These are phyloP conservation scores for Myotis myotis DNA, from an alignment of 2,797 vertebrate genomes.

Conservation along the genomic window DNA sequence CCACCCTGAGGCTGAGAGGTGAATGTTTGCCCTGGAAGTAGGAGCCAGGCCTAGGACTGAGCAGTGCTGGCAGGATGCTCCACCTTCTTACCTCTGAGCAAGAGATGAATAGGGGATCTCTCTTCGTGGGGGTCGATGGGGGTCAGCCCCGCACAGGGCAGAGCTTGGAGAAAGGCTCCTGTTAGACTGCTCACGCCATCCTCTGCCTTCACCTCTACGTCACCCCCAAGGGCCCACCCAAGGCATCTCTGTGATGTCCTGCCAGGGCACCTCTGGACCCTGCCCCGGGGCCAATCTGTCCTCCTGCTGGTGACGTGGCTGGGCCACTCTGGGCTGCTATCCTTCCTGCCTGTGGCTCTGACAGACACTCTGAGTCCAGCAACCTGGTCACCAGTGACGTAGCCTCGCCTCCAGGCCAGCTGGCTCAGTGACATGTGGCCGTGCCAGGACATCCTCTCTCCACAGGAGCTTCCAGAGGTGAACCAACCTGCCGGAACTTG, in stretches of 20 bases:
- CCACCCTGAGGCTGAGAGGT: not conserved
- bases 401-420: not conserved
- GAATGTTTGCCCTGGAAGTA: not conserved
- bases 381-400: fast-evolving
- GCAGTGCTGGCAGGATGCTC: not conserved
- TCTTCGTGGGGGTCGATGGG: not conserved
- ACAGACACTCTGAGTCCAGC: not conserved
- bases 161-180: not conserved
- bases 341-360: not conserved
- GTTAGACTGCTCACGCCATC: not conserved
- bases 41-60: not conserved
- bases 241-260: not conserved
- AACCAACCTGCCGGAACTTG: not conserved
- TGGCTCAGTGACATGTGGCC: fast-evolving
- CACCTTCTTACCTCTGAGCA: fast-evolving
- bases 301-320: fast-evolving
- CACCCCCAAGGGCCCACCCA: fast-evolving
- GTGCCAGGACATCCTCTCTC: not conserved
- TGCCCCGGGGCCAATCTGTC: fast-evolving
- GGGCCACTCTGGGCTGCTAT: fast-evolving
- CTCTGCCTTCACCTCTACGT: fast-evolving
- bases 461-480: not conserved
- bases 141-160: not conserved
- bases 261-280: not conserved
- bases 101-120: not conserved